phyloP scores from a whole-genome alignment of 2,888 invertebrate genomes.

The Mythimna vitellina region DNA sequence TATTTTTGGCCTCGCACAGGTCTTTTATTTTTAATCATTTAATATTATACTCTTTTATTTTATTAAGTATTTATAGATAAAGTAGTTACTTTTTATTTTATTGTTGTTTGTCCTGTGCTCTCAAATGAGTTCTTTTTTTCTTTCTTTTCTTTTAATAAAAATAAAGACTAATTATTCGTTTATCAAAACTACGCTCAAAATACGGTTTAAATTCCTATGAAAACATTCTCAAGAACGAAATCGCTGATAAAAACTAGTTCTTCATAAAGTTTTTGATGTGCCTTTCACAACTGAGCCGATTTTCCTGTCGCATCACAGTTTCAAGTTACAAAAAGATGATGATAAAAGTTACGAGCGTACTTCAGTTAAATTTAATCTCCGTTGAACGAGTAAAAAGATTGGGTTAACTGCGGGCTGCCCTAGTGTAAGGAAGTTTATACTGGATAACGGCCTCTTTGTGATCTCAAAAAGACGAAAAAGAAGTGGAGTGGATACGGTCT shows the following conservation, averaged over 20 bases:
- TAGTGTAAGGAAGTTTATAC: constrained; percentile 35
- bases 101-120: no score
- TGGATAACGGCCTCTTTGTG: constrained; percentile 44
- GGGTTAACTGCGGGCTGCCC: constrained; percentile 42
- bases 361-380: constrained; percentile 58
- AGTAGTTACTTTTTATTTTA: no score
- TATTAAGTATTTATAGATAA: no score
- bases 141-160: no score
- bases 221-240: no score
- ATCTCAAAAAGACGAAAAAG: constrained; percentile 22
- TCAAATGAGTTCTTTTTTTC: no score
- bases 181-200: no score
- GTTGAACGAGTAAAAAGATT: constrained; percentile 53
- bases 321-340: constrained; percentile 42
- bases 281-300: not conserved
- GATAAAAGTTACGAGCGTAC: constrained; percentile 53
- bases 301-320: constrained; percentile 39
- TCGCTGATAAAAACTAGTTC: not conserved
- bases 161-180: no score
- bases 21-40: no score
- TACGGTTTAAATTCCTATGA: no score
- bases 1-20: no score
- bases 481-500: constrained; percentile 18
- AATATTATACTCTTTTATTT: no score
- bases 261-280: constrained; percentile 2